Base-by-base conservation (phyloP, 2,888 invertebrate genomes). In the Eristalis intricaria region DNA sequence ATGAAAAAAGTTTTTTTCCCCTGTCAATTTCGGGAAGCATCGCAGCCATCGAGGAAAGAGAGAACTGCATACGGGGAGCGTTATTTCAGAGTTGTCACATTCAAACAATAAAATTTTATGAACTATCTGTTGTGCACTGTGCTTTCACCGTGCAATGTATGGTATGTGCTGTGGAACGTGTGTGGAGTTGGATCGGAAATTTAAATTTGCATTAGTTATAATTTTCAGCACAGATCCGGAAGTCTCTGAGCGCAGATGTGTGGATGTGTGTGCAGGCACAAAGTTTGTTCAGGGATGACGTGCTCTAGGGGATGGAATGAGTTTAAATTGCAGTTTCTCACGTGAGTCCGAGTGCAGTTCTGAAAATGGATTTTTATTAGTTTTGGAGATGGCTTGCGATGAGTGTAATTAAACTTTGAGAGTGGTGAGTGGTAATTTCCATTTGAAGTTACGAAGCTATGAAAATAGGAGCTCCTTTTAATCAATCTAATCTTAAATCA, bases 21-120 rank as follows among this genome's bases (percentile, higher is more conserved):
- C 15, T 4, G n/a, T n/a, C 56, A 7, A 23, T 19, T 38, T 26
- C 23, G 22, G 15, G 38, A 56, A n/a, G n/a, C n/a, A n/a, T n/a
- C 64, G 15, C 22, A 38, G 32, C 13, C 15, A 19, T 58, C 38
- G 43, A 40, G 50, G 13, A n/a, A n/a, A 23, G 58, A 56, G 71
- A 50, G 23, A 58, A 70, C 23, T 60, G 15, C 40, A 56, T 61
- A n/a, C 11, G 68, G 13, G 68, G 22, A 64, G n/a, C 10, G 64
- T 65, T 61, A 64, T 84, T 50, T 29, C 64, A 70, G 79, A 79
- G 78, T 84, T 84, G 77, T 78, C 60, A 70, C 79, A 75, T 79
- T 79, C 70, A 84, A 84, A 84, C 76, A 60, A 60, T 60, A 26
- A 60, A 60, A 60, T 60, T 60, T 60, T 60, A 60, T 60, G 60